Conservation (phyloP, 1,140 invertebrate genomes). For the Drosophila chauvacae region DNA sequence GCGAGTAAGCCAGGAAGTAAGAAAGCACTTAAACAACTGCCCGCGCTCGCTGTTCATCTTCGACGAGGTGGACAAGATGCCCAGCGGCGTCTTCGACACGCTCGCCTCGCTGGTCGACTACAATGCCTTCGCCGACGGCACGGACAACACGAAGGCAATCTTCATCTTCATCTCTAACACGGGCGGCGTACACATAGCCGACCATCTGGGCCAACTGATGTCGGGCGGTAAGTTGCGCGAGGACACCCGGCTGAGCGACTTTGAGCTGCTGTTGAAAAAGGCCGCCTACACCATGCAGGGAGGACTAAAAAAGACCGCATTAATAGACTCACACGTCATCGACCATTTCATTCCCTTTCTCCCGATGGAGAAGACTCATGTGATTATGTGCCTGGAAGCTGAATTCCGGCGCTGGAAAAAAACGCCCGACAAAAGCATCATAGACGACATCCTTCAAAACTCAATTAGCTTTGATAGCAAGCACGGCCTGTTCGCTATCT, state of each 20-base stretch:
- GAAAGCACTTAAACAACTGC: slow-evolving; percentile 87
- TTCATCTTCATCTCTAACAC: slow-evolving; percentile 97
- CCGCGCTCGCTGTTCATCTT: slow-evolving; percentile 95
- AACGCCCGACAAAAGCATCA: slow-evolving; percentile 84
- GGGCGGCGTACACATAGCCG: slow-evolving; percentile 89
- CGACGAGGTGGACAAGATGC: slow-evolving; percentile 98
- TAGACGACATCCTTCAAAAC: slow-evolving; percentile 85
- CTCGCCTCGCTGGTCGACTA: slow-evolving; percentile 96
- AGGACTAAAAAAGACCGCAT: slow-evolving; percentile 91
- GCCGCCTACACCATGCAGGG: slow-evolving; percentile 91
- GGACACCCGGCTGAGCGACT: slow-evolving; percentile 89
- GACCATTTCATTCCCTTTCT: slow-evolving; percentile 97
- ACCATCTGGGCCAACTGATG: slow-evolving; percentile 88
- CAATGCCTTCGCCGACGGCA: slow-evolving; percentile 87
- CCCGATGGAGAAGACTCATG: slow-evolving; percentile 94
- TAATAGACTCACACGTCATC: slow-evolving; percentile 93
- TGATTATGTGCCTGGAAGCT: slow-evolving; percentile 89
- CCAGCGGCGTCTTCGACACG: slow-evolving; percentile 91
- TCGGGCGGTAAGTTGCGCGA: slow-evolving; percentile 87
- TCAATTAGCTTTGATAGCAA: slow-evolving; percentile 76
- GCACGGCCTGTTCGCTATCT: slow-evolving; percentile 85
- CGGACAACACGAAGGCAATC: slow-evolving; percentile 90
- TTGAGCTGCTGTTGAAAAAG: slow-evolving; percentile 90
- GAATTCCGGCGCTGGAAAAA: slow-evolving; percentile 86
- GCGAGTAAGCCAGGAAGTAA: slow-evolving; percentile 49